Percentiles rank a stretch among this genome's conserved stretches.
phyloP scores from a whole-genome alignment of 2,113 vertebrate genomes.

The Mirza zaza region DNA sequence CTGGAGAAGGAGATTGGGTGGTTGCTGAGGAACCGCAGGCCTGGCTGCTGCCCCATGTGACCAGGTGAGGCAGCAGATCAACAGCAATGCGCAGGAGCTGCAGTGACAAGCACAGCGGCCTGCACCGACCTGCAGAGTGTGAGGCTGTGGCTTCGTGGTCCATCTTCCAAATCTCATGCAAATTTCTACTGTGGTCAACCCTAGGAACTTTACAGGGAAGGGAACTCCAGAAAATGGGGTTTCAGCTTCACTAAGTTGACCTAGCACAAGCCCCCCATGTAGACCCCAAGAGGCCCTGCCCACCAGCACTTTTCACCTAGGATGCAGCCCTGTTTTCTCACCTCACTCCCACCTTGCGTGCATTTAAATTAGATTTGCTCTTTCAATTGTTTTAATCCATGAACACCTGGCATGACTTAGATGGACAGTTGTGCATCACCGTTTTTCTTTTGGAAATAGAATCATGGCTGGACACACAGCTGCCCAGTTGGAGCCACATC shows the following conservation, averaged over 20 bases:
- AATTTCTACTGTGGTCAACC: not conserved
- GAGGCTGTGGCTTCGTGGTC: not conserved
- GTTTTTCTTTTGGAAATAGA: not conserved
- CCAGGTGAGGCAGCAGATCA: not conserved
- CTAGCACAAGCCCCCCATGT: rapidly evolving
- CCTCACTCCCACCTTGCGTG: not conserved
- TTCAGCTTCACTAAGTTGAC: not conserved
- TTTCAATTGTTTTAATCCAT: not conserved
- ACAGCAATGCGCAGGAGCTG: not conserved
- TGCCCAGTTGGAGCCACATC: not conserved
- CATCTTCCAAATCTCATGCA: not conserved
- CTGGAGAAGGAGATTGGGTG: not conserved
- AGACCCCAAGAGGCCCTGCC: not conserved
- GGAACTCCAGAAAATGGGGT: not conserved
- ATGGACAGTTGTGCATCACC: not conserved
- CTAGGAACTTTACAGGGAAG: not conserved
- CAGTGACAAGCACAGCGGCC: rapidly evolving
- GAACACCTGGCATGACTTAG: not conserved
- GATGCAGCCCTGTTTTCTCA: not conserved
- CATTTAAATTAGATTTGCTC: not conserved
- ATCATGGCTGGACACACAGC: not conserved
- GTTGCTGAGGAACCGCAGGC: not conserved
- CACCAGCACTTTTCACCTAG: not conserved
- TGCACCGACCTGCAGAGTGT: rapidly evolving
- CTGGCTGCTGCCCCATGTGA: not conserved